These are phyloP conservation scores for Dicyrtomina minuta DNA, from an alignment of 2,888 invertebrate species.

Conservation along the genomic window DNA sequence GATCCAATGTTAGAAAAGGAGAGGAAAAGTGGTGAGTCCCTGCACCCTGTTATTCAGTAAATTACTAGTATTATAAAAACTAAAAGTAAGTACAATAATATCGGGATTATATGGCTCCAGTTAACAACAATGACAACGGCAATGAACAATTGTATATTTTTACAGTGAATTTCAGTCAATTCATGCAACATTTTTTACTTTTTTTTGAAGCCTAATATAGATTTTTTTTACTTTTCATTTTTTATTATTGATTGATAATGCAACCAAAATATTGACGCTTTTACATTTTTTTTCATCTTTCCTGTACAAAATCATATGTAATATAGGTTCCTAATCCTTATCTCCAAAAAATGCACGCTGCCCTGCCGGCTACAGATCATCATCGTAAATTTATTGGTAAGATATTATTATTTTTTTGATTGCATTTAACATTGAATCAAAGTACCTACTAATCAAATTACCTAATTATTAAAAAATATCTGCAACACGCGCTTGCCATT, in stretches of 20 bases:
- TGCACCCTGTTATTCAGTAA: too few relatives aligned
- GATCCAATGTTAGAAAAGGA: constrained; percentile 25
- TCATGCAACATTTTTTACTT: neutral
- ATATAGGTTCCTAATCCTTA: constrained; percentile 28
- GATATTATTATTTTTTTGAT: neutral
- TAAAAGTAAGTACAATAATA: too few relatives aligned
- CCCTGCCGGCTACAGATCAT: constrained; percentile 18
- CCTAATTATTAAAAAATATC: too few relatives aligned
- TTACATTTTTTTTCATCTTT: neutral
- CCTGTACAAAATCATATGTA: neutral
- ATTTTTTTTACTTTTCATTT: neutral
- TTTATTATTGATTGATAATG: neutral
- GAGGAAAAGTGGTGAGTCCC: neutral
- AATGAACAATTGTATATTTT: neutral
- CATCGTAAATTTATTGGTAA: constrained; percentile 28
- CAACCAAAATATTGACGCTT: neutral
- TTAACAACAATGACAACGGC: neutral
- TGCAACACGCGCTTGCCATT: too few relatives aligned
- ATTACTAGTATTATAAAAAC: too few relatives aligned
- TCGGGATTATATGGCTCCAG: too few relatives aligned
- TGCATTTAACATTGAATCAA: neutral
- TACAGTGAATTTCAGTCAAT: neutral
- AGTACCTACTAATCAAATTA: too few relatives aligned
- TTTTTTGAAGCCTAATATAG: neutral
- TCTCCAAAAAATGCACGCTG: constrained; percentile 27